Conservation (phyloP, 2,113 vertebrate genomes). For the Caretta caretta region DNA sequence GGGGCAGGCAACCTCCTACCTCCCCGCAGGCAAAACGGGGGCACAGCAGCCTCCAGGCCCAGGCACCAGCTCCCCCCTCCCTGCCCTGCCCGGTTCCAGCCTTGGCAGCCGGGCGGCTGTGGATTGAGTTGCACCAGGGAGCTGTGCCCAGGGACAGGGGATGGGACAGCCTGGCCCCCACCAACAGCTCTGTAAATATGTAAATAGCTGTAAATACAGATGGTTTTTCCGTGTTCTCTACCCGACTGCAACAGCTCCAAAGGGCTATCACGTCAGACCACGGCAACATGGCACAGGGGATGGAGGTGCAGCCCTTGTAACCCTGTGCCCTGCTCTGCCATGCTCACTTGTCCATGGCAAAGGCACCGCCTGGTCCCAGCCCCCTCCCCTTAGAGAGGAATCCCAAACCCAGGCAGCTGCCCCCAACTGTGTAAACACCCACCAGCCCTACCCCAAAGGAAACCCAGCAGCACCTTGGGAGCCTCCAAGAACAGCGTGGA, state of each 20-base stretch:
- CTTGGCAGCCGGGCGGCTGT: too few species aligned
- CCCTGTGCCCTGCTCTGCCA: background rate
- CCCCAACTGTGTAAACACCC: background rate
- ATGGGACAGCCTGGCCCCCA: background rate
- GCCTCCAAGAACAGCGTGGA: too few species aligned
- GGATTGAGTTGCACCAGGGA: background rate
- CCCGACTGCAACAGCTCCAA: background rate
- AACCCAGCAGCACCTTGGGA: too few species aligned
- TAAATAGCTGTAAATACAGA: constrained; percentile 51
- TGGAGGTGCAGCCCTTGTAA: too few species aligned
- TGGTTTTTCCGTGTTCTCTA: background rate
- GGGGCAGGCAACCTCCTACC: background rate
- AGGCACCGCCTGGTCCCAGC: background rate
- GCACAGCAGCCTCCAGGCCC: too few species aligned
- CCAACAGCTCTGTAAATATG: constrained; percentile 47
- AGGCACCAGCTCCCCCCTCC: too few species aligned
- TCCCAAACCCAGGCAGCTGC: background rate
- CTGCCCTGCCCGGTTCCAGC: too few species aligned
- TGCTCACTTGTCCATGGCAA: too few species aligned
- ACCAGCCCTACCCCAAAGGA: too few species aligned
- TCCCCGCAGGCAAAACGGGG: background rate
- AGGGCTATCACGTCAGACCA: constrained; percentile 57
- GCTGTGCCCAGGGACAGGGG: background rate
- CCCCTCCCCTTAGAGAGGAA: too few species aligned
- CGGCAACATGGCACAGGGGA: too few species aligned